Base-by-base conservation (phyloP, 2,888 invertebrate species). In the Amitus sp. region DNA sequence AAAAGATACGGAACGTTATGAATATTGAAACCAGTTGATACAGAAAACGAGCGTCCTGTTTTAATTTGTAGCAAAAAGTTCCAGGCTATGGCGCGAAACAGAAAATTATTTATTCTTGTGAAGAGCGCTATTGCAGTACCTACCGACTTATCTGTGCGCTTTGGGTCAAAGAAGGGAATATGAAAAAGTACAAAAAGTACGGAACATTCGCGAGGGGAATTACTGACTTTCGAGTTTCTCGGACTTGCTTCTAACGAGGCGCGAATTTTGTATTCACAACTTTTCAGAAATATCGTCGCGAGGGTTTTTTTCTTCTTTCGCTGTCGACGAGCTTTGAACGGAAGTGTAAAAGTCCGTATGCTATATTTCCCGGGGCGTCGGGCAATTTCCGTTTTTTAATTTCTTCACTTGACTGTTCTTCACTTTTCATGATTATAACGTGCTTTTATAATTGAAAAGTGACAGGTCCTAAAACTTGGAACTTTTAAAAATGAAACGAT, bases 261-360 rank as follows among this genome's bases (percentile, higher is more conserved):
- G 50, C 59, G 67, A 69, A 68, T 69, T 64, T 61, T 54, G 51
- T 56, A 50, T 59, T 69, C 56, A 54, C 57, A 46, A 59, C 45
- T 53, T 33, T 53, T 58, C 47, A 37, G 37, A 58, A 51, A 58
- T 58, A 52, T 52, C 57, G 53, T 49, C 46, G 19, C 45, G 47
- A 39, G 33, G 40, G 30, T 49, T 53, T 19, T 53, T 59, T 43
- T 62, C 51, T 42, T 20, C 40, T 49, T 48, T 28, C 15, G 37
- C 23, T 39, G 37, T 20, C 34, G 37, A 18, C 62, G 55, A 45
- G 65, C 58, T 71, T 67, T 37, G 67, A 73, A 62, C 63, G 65
- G 48, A 65, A 73, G 75, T 65, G 73, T 71, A 70, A 72, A 71
- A 72, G 71, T 74, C 73, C 69, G 70, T 70, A 70, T 67, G 68